phyloP scores from a whole-genome alignment of 2,797 vertebrate genomes.

The Avahi laniger region DNA sequence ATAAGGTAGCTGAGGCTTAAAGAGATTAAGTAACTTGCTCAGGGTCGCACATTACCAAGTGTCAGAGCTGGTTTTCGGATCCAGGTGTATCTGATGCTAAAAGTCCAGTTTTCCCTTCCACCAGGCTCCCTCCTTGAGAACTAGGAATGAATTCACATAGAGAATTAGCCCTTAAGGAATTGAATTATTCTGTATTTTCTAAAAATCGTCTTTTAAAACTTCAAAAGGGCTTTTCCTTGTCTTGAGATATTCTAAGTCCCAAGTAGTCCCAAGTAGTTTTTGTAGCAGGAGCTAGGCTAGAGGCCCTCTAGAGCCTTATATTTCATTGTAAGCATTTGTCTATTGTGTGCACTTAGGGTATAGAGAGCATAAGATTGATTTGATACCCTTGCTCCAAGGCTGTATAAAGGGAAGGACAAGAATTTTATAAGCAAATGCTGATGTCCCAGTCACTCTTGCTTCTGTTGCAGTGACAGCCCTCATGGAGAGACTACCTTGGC shows the following conservation, averaged over 20 bases:
- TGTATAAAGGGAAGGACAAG: background rate
- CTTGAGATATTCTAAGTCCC: background rate
- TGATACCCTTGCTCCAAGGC: background rate
- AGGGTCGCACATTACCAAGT: background rate
- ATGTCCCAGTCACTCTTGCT: background rate
- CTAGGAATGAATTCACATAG: background rate
- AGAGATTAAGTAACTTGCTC: background rate
- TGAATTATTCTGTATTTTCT: background rate
- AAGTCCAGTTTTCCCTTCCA: background rate
- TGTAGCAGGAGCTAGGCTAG: background rate
- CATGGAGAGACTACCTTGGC: conserved; percentile 93
- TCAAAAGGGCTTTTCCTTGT: background rate
- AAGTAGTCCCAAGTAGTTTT: background rate
- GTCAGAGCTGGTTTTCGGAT: background rate
- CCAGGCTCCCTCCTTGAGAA: background rate
- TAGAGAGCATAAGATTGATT: background rate
- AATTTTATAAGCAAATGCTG: background rate
- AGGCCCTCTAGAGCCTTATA: background rate
- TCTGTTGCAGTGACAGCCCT: conserved; percentile 91
- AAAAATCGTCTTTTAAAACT: background rate
- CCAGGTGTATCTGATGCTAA: background rate
- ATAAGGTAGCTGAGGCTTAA: background rate
- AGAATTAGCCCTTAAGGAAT: background rate
- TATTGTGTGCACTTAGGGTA: background rate
- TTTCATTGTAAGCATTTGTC: background rate